Conservation (phyloP, 1,140 invertebrate genomes). For the Sycophaga agraensis region DNA sequence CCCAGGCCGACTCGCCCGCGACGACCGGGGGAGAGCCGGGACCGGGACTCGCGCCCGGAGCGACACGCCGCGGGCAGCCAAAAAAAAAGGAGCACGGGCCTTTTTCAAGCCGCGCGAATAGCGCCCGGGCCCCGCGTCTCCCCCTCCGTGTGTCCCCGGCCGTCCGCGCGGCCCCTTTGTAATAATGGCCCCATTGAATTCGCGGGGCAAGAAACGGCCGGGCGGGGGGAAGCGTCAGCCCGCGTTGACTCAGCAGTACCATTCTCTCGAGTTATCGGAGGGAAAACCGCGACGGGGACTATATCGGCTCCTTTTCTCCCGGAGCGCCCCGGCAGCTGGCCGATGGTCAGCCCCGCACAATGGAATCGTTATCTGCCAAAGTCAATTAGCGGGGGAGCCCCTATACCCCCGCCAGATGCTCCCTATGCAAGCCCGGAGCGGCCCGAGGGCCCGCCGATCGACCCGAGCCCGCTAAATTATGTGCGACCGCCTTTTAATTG, state of each 20-base stretch:
- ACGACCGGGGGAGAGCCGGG: neutral
- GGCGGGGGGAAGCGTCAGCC: conserved; percentile 2
- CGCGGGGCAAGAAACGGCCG: neutral
- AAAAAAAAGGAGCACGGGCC: too few relatives aligned
- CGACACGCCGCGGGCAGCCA: too few relatives aligned
- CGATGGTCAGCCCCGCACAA: conserved; percentile 33
- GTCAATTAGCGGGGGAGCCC: too few relatives aligned
- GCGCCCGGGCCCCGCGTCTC: too few relatives aligned
- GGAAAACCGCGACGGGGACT: conserved; percentile 33
- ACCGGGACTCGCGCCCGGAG: too few relatives aligned
- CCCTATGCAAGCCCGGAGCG: too few relatives aligned
- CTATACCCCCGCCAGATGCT: too few relatives aligned
- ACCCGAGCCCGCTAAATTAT: neutral
- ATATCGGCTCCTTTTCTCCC: too few relatives aligned
- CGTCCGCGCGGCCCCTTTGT: conserved; percentile 34
- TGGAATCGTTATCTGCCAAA: conserved; percentile 44
- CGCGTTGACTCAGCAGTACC: conserved; percentile 45
- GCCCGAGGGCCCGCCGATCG: neutral
- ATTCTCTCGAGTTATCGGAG: conserved; percentile 37
- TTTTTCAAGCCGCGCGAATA: too few relatives aligned
- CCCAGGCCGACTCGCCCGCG: neutral
- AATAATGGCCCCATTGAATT: conserved; percentile 42
- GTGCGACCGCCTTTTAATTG: conserved; percentile 14
- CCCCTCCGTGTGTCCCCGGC: conserved; percentile 13
- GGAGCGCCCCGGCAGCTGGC: neutral